Conservation (phyloP, 2,888 invertebrate genomes). For the Choristoneura rosaceana region DNA sequence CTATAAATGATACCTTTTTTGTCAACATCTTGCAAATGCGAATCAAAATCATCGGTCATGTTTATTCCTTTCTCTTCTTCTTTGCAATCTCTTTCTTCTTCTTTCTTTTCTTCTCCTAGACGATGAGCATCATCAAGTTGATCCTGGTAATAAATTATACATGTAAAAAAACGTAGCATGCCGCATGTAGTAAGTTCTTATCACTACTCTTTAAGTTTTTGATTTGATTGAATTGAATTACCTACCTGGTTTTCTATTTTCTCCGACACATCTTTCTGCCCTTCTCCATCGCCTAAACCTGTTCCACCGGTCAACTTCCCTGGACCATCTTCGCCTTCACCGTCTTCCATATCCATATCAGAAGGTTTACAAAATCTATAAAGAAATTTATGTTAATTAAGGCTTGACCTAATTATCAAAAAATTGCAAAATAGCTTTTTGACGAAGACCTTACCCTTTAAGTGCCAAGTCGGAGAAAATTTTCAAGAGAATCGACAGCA, state of each 20-base stretch:
- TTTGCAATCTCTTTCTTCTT: slow-evolving; percentile 91
- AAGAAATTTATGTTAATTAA: slow-evolving; percentile 34
- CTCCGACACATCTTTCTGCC: slow-evolving; percentile 97
- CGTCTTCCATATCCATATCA: slow-evolving; percentile 91
- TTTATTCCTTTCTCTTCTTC: slow-evolving; percentile 97
- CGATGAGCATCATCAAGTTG: slow-evolving; percentile 95
- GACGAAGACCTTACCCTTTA: slow-evolving; percentile 82
- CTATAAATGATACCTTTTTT: slow-evolving; percentile 78
- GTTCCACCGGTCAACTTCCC: slow-evolving; percentile 89
- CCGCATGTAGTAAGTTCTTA: no score
- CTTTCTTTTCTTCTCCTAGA: slow-evolving; percentile 91
- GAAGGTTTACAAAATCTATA: slow-evolving; percentile 96
- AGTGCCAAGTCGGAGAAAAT: slow-evolving; percentile 93
- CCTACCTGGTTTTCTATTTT: slow-evolving; percentile 89
- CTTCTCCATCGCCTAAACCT: slow-evolving; percentile 97
- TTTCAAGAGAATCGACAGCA: slow-evolving; percentile 92
- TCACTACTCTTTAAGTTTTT: neutral
- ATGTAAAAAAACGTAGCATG: no score
- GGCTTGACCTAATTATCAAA: neutral
- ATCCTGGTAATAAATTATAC: slow-evolving; percentile 83
- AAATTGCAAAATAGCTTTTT: neutral
- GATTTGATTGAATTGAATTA: slow-evolving; percentile 43
- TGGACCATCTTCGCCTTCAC: slow-evolving; percentile 87
- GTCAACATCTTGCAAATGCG: slow-evolving; percentile 92
- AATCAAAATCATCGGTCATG: slow-evolving; percentile 98